phyloP scores from a whole-genome alignment of 2,888 invertebrate genomes.

The Drosophila anomalata region DNA sequence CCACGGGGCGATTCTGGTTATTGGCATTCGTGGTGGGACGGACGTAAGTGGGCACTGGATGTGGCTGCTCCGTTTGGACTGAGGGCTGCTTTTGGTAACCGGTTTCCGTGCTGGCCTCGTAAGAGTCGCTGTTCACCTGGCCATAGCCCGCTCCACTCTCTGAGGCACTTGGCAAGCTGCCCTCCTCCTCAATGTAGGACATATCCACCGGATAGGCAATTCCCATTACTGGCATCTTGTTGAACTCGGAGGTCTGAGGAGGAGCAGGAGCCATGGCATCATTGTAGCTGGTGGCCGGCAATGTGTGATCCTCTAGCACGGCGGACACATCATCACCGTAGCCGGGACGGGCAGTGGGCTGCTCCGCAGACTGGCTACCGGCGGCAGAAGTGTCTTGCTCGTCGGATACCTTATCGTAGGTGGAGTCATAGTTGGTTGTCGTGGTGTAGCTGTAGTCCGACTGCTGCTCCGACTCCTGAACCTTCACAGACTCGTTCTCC shows the following conservation, averaged over 20 bases:
- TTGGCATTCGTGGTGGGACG: constrained; percentile 55
- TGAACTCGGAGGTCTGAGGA: constrained; percentile 81
- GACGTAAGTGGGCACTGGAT: constrained; percentile 49
- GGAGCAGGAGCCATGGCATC: constrained; percentile 55
- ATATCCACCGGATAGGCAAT: constrained; percentile 82
- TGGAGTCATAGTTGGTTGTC: constrained; percentile 36
- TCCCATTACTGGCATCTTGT: constrained; percentile 82
- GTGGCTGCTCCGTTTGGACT: constrained; percentile 56
- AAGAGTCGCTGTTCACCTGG: constrained; percentile 46
- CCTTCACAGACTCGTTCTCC: constrained; percentile 51
- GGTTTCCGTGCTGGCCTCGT: constrained; percentile 54
- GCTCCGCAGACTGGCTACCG: constrained; percentile 43
- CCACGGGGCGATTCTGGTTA: constrained; percentile 61
- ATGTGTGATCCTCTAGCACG: constrained; percentile 77
- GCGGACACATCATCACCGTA: constrained; percentile 64
- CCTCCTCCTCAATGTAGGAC: constrained; percentile 76
- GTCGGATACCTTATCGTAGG: constrained; percentile 55
- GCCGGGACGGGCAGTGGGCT: constrained; percentile 40
- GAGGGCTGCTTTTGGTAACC: constrained; percentile 61
- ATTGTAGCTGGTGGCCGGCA: constrained; percentile 75
- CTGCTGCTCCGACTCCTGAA: constrained; percentile 50
- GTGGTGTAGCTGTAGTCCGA: constrained; percentile 62
- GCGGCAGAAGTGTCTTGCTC: constrained; percentile 49
- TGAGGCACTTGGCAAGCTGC: constrained; percentile 16
- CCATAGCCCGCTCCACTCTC: constrained; percentile 44